A percentile compares a stretch with the other conserved stretches of the same genome.
Evolutionary conservation across 2,797 vertebrate genomes (phyloP).

Genomic region (Monodelphis domestica): DNA sequence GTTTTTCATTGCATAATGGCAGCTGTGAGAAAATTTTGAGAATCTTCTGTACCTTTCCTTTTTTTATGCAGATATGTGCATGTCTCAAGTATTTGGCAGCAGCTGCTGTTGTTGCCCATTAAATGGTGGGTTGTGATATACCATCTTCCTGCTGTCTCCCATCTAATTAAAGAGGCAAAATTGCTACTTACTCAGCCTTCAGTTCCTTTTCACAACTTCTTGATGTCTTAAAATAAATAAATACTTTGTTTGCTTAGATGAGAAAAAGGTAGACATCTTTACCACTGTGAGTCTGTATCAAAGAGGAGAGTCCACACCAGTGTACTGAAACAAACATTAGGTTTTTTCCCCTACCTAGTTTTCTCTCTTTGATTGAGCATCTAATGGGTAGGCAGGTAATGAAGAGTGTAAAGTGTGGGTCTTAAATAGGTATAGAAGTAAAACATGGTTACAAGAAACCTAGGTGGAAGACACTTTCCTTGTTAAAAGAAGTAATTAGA

Average conservation of each 20-base stretch:
- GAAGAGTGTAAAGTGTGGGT: neutral
- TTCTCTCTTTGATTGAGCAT: constrained; percentile 19
- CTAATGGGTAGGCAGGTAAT: neutral
- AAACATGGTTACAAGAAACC: constrained; percentile 4
- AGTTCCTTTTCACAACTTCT: constrained; percentile 43
- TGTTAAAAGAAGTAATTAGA: constrained; percentile 8
- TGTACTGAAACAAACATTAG: neutral
- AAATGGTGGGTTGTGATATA: neutral
- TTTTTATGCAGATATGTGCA: accelerated
- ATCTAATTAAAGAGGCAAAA: constrained; percentile 44
- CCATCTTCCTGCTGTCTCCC: neutral
- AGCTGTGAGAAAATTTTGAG: constrained; percentile 33
- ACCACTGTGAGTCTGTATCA: constrained; percentile 16
- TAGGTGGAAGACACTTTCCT: neutral
- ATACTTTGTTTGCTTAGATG: constrained; percentile 13
- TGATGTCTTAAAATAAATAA: constrained; percentile 44
- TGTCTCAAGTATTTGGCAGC: accelerated
- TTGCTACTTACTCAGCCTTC: constrained; percentile 36
- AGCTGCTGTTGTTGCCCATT: neutral
- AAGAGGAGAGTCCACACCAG: constrained; percentile 6
- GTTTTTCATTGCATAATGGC: neutral
- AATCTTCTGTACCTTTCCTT: neutral
- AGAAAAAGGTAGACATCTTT: constrained; percentile 5
- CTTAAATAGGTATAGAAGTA: neutral
- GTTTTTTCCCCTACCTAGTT: neutral